Evolutionary conservation across 2,113 vertebrate genomes (phyloP).

Genomic region (Anas platyrhynchos): DNA sequence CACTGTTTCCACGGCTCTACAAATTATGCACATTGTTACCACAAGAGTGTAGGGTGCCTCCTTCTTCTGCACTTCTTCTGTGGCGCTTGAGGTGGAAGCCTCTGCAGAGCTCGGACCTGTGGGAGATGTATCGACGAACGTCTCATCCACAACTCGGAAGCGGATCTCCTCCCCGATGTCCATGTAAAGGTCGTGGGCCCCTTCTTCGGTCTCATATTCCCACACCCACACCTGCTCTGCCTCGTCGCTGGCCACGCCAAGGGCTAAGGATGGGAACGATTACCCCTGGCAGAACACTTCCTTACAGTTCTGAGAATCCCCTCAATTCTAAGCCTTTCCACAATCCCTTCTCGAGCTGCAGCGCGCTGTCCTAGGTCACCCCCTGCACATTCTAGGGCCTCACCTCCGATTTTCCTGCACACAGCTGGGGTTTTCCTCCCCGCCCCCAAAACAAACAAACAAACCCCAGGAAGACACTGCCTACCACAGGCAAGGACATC

Average conservation of each 20-base stretch:
- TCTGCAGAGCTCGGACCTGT: slow-evolving; percentile 84
- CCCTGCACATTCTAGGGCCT: rapidly evolving
- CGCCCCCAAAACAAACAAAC: neutral
- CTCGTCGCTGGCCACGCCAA: slow-evolving; percentile 83
- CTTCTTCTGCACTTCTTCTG: slow-evolving; percentile 86
- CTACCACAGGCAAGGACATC: neutral
- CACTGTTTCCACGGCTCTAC: neutral
- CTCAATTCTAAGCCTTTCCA: neutral
- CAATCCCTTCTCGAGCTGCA: neutral
- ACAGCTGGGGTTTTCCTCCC: neutral
- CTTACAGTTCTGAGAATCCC: neutral
- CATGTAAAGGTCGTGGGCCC: slow-evolving; percentile 98
- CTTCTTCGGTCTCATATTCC: slow-evolving; percentile 98
- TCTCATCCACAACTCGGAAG: slow-evolving; percentile 92
- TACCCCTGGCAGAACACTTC: neutral
- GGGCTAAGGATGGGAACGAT: slow-evolving; percentile 73
- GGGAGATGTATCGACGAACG: slow-evolving; percentile 93
- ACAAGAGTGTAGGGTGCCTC: slow-evolving; percentile 92
- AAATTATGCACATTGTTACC: slow-evolving; percentile 73
- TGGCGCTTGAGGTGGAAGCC: slow-evolving; percentile 65
- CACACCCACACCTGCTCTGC: slow-evolving; percentile 97
- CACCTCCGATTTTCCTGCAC: neutral
- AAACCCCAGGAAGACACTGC: rapidly evolving
- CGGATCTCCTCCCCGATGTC: slow-evolving; percentile 96
- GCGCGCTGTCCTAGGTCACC: neutral